Evolutionary conservation across 2,113 vertebrate species (phyloP).

Genomic region (Columbina picui): DNA sequence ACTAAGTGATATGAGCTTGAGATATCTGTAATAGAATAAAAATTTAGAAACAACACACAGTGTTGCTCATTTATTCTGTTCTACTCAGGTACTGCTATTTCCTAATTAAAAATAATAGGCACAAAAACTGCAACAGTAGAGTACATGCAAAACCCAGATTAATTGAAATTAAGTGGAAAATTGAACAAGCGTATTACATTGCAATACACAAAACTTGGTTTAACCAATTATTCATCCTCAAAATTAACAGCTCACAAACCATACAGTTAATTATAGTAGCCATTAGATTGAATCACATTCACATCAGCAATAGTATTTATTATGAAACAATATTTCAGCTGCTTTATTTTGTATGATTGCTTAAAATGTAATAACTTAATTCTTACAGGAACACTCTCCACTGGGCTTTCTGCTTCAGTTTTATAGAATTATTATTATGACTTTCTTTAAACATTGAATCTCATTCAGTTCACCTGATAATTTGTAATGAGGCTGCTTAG

Average conservation of each 20-base stretch:
- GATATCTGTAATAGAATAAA: neutral
- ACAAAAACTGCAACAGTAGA: conserved; percentile 33
- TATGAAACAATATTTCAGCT: conserved; percentile 9
- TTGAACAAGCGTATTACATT: conserved; percentile 41
- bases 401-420: neutral
- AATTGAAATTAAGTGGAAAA: conserved; percentile 71
- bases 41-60: neutral
- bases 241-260: conserved; percentile 48
- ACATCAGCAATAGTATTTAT: conserved; percentile 9
- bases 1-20: neutral
- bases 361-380: conserved; percentile 16
- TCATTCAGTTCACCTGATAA: conserved; percentile 8
- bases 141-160: conserved; percentile 2
- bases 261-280: conserved; percentile 31
- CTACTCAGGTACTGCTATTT: conserved; percentile 28
- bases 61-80: neutral
- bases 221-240: conserved; percentile 45
- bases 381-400: neutral
- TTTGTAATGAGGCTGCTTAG: conserved; percentile 11
- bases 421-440: neutral
- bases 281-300: conserved; percentile 46
- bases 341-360: neutral
- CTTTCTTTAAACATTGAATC: conserved; percentile 1
- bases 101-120: conserved; percentile 68
- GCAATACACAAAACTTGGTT: conserved; percentile 30